These are phyloP conservation scores for Paramuricea clavata DNA, from an alignment of 92 coral and sea anemone species.

Conservation along the genomic window DNA sequence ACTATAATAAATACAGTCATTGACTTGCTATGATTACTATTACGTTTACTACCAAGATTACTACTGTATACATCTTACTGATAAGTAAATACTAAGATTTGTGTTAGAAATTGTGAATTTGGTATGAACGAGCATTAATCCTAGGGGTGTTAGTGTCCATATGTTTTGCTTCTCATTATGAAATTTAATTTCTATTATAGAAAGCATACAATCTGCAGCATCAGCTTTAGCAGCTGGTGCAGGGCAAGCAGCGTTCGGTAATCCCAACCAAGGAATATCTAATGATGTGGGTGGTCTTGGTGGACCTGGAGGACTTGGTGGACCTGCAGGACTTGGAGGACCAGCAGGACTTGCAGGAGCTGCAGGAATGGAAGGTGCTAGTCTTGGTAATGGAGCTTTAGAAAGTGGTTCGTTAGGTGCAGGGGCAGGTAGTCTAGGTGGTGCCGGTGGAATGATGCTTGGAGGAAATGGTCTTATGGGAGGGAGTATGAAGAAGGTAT, in stretches of 20 bases:
- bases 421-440: background rate
- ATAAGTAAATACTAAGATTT: no score
- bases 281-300: constrained; percentile 23
- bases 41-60: no score
- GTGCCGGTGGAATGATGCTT: constrained; percentile 26
- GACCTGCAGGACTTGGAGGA: constrained; percentile 7
- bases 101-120: no score
- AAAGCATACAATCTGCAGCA: constrained; percentile 26
- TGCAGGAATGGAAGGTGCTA: background rate
- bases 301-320: background rate
- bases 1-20: no score
- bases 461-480: constrained; percentile 21
- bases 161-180: background rate
- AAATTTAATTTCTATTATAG: background rate
- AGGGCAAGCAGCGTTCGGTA: constrained; percentile 29
- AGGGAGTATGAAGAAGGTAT: constrained; percentile 39
- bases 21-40: no score
- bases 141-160: no score
- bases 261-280: constrained; percentile 1
- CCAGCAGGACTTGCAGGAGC: background rate
- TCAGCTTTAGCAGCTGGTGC: constrained; percentile 51
- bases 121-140: no score
- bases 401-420: background rate
- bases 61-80: no score
- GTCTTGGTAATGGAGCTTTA: constrained; percentile 1